Evolutionary conservation across 2,888 invertebrate genomes (phyloP).

Genomic region (Trachelus stipa): DNA sequence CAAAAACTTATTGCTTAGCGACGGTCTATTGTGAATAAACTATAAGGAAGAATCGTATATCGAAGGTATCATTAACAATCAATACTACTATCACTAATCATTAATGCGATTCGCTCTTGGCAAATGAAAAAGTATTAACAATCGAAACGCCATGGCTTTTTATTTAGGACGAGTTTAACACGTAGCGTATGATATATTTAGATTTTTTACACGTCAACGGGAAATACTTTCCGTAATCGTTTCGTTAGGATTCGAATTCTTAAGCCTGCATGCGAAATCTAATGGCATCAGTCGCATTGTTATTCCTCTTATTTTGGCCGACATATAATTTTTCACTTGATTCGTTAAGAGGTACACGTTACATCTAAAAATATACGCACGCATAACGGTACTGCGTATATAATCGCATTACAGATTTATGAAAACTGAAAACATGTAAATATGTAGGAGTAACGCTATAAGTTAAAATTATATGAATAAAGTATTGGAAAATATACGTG

Average conservation of each 20-base stretch:
- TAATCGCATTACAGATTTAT: constrained; percentile 41
- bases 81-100: not conserved
- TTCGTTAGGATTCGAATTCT: constrained; percentile 29
- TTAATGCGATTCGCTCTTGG: not conserved
- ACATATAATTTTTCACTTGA: constrained; percentile 24
- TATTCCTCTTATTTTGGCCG: constrained; percentile 27
- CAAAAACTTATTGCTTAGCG: not conserved
- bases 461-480: constrained; percentile 57
- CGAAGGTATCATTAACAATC: not conserved
- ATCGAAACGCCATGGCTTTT: constrained; percentile 3
- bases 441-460: constrained; percentile 51
- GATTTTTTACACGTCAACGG: constrained; percentile 59
- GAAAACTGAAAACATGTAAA: constrained; percentile 45
- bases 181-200: constrained; percentile 50
- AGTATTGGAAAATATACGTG: constrained; percentile 39
- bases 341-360: not conserved
- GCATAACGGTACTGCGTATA: constrained; percentile 8
- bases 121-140: not conserved
- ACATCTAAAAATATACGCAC: constrained; percentile 7
- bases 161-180: not conserved
- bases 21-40: not conserved
- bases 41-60: not conserved
- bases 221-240: constrained; percentile 42
- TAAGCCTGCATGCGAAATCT: constrained; percentile 20
- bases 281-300: constrained; percentile 16